phyloP scores from a whole-genome alignment of 2,113 vertebrate genomes.

The Oophaga pumilio region DNA sequence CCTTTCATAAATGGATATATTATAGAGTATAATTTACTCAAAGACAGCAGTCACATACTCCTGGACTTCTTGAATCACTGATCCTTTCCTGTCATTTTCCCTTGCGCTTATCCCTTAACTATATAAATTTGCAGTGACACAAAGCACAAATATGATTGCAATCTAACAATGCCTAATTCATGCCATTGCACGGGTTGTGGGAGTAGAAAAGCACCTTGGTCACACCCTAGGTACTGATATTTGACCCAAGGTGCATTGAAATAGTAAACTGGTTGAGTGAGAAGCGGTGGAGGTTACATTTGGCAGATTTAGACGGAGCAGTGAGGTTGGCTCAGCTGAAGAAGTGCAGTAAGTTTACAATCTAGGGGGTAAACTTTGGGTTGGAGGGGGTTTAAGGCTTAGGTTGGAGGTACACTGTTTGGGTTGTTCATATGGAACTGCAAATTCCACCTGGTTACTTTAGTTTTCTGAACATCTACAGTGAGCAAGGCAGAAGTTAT shows the following conservation, averaged over 20 bases:
- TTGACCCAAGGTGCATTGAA: slow-evolving; percentile 1
- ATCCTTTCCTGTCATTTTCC: not conserved
- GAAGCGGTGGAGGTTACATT: slow-evolving; percentile 26
- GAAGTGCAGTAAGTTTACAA: not conserved
- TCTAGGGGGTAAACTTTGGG: not conserved
- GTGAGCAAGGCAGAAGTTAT: not conserved
- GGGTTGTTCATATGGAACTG: not conserved
- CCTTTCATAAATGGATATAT: not conserved
- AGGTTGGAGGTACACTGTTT: not conserved
- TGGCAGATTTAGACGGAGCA: not conserved
- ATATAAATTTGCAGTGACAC: slow-evolving; percentile 14
- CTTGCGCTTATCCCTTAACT: not conserved
- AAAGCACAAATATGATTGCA: not conserved
- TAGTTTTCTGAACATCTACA: not conserved
- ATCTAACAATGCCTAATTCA: slow-evolving; percentile 50
- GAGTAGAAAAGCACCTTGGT: slow-evolving; percentile 18
- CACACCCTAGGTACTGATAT: slow-evolving; percentile 50
- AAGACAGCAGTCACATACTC: not conserved
- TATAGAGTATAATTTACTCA: not conserved
- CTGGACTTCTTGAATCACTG: not conserved
- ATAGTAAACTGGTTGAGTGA: slow-evolving; percentile 34
- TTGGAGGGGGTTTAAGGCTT: not conserved
- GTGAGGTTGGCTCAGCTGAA: not conserved
- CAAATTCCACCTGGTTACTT: not conserved
- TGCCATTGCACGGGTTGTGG: slow-evolving; percentile 5